phyloP scores from a whole-genome alignment of 2,113 vertebrate genomes.

The Typhlomys cinereus region DNA sequence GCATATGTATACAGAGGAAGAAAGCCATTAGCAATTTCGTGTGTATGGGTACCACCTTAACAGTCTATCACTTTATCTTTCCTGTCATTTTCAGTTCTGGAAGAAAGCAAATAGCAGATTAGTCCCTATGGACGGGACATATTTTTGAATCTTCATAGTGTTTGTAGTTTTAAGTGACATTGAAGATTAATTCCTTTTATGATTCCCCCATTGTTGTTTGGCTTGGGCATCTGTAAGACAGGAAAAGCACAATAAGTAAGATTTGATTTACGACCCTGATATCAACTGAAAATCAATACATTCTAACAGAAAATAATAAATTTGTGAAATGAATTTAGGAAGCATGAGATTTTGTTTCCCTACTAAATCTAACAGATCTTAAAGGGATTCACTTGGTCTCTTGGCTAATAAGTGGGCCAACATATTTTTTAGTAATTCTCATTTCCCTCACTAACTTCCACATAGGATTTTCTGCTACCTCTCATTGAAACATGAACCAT shows the following conservation, averaged over 20 bases:
- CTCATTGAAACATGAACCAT: neutral
- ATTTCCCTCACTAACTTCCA: neutral
- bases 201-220: conserved; percentile 54
- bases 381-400: conserved; percentile 20
- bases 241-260: conserved; percentile 60
- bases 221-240: conserved; percentile 26
- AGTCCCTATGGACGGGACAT: neutral
- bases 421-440: neutral
- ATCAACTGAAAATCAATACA: conserved; percentile 59
- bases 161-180: conserved; percentile 54
- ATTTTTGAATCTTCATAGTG: neutral
- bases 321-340: conserved; percentile 59
- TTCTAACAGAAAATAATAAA: conserved; percentile 53
- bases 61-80: neutral
- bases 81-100: neutral
- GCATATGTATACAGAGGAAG: neutral
- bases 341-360: neutral
- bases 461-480: neutral
- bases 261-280: conserved; percentile 65
- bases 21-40: neutral
- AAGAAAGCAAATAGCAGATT: conserved; percentile 19
- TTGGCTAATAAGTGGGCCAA: neutral
- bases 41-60: neutral
- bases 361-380: conserved; percentile 25
- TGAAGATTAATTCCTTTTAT: conserved; percentile 62